Evolutionary conservation across 2,113 vertebrate species (phyloP).

Genomic region (Gasterosteus aculeatus): DNA sequence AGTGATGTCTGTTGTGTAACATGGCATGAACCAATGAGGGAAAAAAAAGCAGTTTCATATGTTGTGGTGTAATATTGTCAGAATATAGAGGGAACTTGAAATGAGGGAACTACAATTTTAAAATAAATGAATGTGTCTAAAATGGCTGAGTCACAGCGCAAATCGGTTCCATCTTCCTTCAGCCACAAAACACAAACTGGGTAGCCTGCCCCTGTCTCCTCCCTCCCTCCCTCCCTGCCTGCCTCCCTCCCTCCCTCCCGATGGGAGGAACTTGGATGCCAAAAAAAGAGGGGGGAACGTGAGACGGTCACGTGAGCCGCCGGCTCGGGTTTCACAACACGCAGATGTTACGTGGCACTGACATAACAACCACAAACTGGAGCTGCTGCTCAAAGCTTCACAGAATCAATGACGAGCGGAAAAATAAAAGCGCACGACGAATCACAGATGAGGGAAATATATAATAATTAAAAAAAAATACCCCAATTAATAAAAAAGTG

Average conservation of each 20-base stretch:
- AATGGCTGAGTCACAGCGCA: slow-evolving; percentile 67
- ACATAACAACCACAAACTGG: slow-evolving; percentile 50
- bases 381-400: slow-evolving; percentile 37
- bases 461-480: neutral
- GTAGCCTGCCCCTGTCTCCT: slow-evolving; percentile 51
- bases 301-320: slow-evolving; percentile 82
- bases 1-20: slow-evolving; percentile 1
- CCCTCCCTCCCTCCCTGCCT: slow-evolving; percentile 47
- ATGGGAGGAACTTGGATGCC: slow-evolving; percentile 82
- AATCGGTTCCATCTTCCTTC: slow-evolving; percentile 53
- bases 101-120: neutral
- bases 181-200: slow-evolving; percentile 55
- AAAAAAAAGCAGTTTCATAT: neutral
- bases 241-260: slow-evolving; percentile 24
- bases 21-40: neutral
- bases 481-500: slow-evolving; percentile 2
- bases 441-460: neutral
- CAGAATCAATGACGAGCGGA: slow-evolving; percentile 29
- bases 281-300: slow-evolving; percentile 72
- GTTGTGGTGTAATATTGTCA: neutral
- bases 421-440: slow-evolving; percentile 14
- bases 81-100: neutral
- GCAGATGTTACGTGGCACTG: slow-evolving; percentile 85
- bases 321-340: slow-evolving; percentile 96
- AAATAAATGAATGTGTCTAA: slow-evolving; percentile 20